phyloP scores from a whole-genome alignment of 2,113 vertebrate species.

The Bujurquina vittata region DNA sequence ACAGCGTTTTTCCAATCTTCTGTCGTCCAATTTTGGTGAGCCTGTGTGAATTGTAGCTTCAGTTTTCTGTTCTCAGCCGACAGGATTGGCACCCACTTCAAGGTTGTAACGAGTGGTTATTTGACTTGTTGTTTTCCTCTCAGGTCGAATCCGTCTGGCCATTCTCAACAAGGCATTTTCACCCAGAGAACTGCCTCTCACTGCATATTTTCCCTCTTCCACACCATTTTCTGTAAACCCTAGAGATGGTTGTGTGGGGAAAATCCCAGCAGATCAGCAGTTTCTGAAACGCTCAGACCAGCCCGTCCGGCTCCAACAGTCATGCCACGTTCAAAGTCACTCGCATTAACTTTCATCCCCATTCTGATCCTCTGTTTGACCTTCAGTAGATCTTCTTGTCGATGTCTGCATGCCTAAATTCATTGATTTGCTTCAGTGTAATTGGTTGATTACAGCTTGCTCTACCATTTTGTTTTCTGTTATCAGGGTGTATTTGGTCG shows the following conservation, averaged over 20 bases:
- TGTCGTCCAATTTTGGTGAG: too few relatives aligned
- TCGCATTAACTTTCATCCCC: too few relatives aligned
- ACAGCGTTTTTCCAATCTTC: too few relatives aligned
- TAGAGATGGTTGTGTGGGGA: background rate
- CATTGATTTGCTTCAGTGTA: too few relatives aligned
- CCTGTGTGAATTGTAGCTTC: too few relatives aligned
- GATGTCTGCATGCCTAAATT: too few relatives aligned
- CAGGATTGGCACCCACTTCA: too few relatives aligned
- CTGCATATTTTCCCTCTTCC: background rate
- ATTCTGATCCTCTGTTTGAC: too few relatives aligned
- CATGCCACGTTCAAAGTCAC: too few relatives aligned
- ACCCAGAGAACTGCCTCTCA: background rate
- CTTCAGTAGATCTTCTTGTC: too few relatives aligned
- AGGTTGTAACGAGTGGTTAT: background rate
- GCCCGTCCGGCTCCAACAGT: too few relatives aligned
- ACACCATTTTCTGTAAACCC: background rate
- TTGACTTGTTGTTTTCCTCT: background rate
- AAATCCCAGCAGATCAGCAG: background rate
- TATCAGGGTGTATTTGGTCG: slow-evolving; percentile 90
- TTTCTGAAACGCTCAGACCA: background rate
- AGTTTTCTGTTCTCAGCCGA: too few relatives aligned
- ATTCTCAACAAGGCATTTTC: background rate
- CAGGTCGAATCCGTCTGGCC: background rate
- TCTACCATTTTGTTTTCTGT: background rate
- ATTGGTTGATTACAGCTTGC: background rate